Base-by-base conservation (phyloP, 2,888 invertebrate genomes). In the Tryphoninae sp. region DNA sequence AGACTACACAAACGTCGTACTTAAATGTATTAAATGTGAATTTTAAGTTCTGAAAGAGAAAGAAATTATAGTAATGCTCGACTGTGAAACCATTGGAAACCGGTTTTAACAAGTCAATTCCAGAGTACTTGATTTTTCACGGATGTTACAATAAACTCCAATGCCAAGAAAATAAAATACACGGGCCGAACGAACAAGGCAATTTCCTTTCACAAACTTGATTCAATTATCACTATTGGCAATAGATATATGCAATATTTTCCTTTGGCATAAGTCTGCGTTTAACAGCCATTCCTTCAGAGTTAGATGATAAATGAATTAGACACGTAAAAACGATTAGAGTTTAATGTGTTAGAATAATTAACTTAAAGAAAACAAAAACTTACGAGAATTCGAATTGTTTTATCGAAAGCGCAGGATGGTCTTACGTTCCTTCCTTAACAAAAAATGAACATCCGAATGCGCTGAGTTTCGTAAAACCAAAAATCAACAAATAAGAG, bases 281-380 rank as follows among this genome's bases (percentile, higher is more conserved):
- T 72, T 64, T 77, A 83, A 68, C 78, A 86, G 83, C 77, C 87
- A 87, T 87, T 87, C 87, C 87, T 86, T 82, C 69, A 80, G 65
- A 87, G 26, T 65, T 86, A 85, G 76, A 65, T 33, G 65, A 75
- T 80, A 75, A 73, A 67, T 68, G 55, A 76, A 80, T 82, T 77
- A 77, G 77, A 68, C 64, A 77, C 65, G 59, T 78, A 61, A 75
- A 76, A 78, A 65, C 53, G 42, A 59, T 62, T 78, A 71, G 69
- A 72, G 42, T 71, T 77, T 81, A 81, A 77, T 77, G 73, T 80
- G 76, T 82, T 72, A 79, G 76, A 58, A 19, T 19, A 62, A 73
- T 40, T 49, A 68, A 68, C 45, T 72, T 82, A 49, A 76, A 26
- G 62, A 62, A 40, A 2, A 19, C 19, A 19, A 62, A 53, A 42